Conservation (phyloP, 2,888 invertebrate genomes). For the Tillus elongatus region DNA sequence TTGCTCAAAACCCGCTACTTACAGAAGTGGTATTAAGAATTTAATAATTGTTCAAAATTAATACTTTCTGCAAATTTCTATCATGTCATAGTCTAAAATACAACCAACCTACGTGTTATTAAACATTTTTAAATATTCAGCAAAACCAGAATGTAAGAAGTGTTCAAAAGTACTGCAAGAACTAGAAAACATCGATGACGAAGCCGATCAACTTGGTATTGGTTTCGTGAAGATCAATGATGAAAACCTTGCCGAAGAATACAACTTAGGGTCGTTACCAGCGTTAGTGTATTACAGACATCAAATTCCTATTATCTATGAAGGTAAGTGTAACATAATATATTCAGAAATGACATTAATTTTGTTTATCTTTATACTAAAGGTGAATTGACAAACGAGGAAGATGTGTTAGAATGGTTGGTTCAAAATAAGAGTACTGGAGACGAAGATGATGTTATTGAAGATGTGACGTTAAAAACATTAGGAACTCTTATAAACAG, state of each 20-base stretch:
- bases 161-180: conserved; percentile 85
- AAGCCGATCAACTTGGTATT: conserved; percentile 87
- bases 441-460: conserved; percentile 88
- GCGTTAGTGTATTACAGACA: conserved; percentile 88
- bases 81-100: too few relatives aligned
- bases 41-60: too few relatives aligned
- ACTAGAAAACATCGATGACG: conserved; percentile 89
- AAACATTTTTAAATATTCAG: conserved; percentile 42
- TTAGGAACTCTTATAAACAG: conserved; percentile 79
- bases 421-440: conserved; percentile 88
- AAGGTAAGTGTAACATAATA: conserved; percentile 52
- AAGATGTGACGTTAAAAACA: conserved; percentile 87
- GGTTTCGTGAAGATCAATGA: conserved; percentile 93
- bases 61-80: too few relatives aligned
- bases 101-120: too few relatives aligned
- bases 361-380: conserved; percentile 13
- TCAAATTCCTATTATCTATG: conserved; percentile 89
- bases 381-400: conserved; percentile 84
- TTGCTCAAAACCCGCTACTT: too few relatives aligned
- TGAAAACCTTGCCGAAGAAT: conserved; percentile 82
- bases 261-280: conserved; percentile 81
- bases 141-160: conserved; percentile 87
- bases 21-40: too few relatives aligned
- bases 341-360: neutral
- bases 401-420: conserved; percentile 88